A percentile compares a stretch with the other conserved stretches of the same genome.
phyloP scores from a whole-genome alignment of 2,113 vertebrate genomes.

The Stictonetta naevosa region DNA sequence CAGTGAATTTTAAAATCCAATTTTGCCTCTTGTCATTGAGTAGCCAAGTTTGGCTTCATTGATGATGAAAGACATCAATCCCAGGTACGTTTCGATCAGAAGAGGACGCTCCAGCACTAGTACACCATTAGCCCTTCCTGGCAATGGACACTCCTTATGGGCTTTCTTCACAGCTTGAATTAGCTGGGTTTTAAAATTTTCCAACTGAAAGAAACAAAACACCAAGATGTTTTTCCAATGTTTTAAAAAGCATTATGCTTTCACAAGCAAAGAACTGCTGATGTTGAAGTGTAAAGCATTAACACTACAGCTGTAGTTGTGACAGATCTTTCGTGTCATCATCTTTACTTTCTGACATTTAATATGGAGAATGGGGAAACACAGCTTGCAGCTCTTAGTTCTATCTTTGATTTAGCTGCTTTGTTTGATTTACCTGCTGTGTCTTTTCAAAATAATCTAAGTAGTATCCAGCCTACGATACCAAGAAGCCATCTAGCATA shows the following conservation, averaged over 20 bases:
- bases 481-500: not conserved
- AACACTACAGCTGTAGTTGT: not conserved
- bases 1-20: conserved; percentile 85
- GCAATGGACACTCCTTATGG: conserved; percentile 85
- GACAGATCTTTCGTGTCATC: accelerated
- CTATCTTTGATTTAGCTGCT: not conserved
- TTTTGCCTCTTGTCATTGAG: conserved; percentile 94
- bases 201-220: conserved; percentile 77
- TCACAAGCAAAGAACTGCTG: not conserved
- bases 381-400: not conserved
- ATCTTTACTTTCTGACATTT: not conserved
- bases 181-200: conserved; percentile 89
- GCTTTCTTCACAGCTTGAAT: conserved; percentile 95
- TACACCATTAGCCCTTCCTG: conserved; percentile 81
- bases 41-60: conserved; percentile 97
- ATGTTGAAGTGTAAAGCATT: not conserved
- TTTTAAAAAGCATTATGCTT: not conserved
- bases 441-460: not conserved
- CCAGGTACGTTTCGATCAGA: conserved; percentile 96
- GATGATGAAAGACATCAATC: conserved; percentile 97
- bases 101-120: conserved; percentile 92
- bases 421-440: not conserved
- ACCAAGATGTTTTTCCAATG: not conserved
- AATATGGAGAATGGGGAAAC: accelerated
- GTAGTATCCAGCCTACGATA: accelerated